phyloP scores from a whole-genome alignment of 2,113 vertebrate genomes.

The Hymenochirus boettgeri region DNA sequence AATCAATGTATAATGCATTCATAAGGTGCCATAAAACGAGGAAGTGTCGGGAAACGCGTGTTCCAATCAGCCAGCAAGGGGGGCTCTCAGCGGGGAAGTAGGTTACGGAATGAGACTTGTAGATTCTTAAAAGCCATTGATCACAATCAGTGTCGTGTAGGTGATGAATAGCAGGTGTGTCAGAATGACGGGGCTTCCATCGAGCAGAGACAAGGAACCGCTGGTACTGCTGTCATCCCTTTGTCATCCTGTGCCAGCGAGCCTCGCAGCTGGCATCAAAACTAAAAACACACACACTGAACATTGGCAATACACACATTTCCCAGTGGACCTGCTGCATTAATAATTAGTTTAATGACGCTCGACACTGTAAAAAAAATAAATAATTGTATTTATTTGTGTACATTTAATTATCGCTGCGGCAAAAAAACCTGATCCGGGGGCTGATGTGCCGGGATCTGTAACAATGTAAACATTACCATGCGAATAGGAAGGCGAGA shows the following conservation, averaged over 20 bases:
- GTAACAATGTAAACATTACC: conserved; percentile 58
- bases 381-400: conserved; percentile 71
- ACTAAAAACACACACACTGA: conserved; percentile 48
- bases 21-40: conserved; percentile 7
- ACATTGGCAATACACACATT: conserved; percentile 42
- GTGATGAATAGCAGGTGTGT: conserved; percentile 57
- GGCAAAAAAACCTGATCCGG: conserved; percentile 57
- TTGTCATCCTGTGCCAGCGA: conserved; percentile 61
- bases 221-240: conserved; percentile 76
- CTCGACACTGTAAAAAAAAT: conserved; percentile 50
- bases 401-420: conserved; percentile 71
- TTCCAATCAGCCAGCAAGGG: not conserved
- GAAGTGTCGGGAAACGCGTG: not conserved
- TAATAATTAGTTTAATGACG: conserved; percentile 51
- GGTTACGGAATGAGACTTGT: conserved; percentile 4
- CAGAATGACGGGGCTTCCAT: conserved; percentile 20
- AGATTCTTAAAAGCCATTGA: conserved; percentile 20
- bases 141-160: conserved; percentile 33
- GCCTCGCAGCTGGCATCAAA: conserved; percentile 60
- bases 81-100: not conserved
- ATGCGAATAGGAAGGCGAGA: conserved; percentile 46
- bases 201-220: conserved; percentile 55
- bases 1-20: not conserved
- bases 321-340: conserved; percentile 33
- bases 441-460: conserved; percentile 58